A percentile compares a stretch with the other conserved stretches of the same genome.
phyloP scores from a whole-genome alignment of 2,113 vertebrate genomes.

The Pollachius pollachius region DNA sequence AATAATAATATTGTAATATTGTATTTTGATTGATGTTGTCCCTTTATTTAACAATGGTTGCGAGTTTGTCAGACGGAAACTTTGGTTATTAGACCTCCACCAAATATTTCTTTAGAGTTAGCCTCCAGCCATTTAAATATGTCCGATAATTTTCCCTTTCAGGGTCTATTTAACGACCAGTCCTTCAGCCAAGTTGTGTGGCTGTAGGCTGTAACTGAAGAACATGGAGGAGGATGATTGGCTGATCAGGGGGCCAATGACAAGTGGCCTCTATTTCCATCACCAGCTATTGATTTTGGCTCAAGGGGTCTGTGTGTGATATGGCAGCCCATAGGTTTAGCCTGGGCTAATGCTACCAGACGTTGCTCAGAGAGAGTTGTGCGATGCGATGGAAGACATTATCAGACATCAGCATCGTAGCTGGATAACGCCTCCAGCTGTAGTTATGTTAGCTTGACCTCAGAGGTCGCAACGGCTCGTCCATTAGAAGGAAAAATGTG shows the following conservation, averaged over 20 bases:
- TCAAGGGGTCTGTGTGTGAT: constrained; percentile 58
- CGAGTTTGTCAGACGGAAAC: no score
- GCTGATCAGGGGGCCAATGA: constrained; percentile 62
- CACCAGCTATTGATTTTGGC: constrained; percentile 63
- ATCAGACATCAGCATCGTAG: neutral
- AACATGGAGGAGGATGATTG: constrained; percentile 50
- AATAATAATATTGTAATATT: no score
- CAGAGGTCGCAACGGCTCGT: no score
- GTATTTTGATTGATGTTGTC: no score
- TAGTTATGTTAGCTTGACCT: no score
- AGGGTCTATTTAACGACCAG: constrained; percentile 41
- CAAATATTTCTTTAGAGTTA: constrained; percentile 37
- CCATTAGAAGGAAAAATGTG: neutral
- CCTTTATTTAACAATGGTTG: no score
- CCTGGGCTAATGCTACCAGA: constrained; percentile 1
- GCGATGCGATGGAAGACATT: neutral
- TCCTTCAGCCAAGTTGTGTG: constrained; percentile 24
- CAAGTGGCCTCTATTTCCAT: constrained; percentile 58
- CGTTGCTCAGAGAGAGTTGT: neutral
- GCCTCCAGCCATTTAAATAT: constrained; percentile 39
- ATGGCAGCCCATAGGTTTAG: constrained; percentile 58
- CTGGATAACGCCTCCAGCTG: no score
- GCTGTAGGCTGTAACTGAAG: constrained; percentile 35
- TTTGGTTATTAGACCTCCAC: constrained; percentile 15
- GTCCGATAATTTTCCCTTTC: constrained; percentile 38